A percentile compares a stretch with the other conserved stretches of the same genome.
These are phyloP conservation scores for Halichoeres trimaculatus DNA, from an alignment of 2,113 vertebrate genomes.

Conservation along the genomic window DNA sequence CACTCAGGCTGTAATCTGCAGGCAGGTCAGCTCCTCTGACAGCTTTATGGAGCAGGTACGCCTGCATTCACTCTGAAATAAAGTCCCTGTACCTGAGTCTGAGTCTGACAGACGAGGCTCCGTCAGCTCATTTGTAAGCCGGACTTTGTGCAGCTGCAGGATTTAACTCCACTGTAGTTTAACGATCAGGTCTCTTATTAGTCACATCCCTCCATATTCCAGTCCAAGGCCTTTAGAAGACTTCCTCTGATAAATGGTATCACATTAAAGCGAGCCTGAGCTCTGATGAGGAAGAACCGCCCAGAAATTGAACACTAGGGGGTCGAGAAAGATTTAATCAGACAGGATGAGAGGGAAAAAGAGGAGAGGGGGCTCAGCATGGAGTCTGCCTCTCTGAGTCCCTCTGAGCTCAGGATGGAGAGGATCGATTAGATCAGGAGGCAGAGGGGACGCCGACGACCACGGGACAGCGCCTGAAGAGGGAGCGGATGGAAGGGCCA, in stretches of 20 bases:
- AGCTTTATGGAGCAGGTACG: slow-evolving; percentile 5
- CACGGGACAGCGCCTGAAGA: too few species aligned
- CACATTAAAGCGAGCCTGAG: slow-evolving; percentile 66
- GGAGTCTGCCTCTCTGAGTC: slow-evolving; percentile 6
- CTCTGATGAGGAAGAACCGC: slow-evolving; percentile 7
- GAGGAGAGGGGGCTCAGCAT: not conserved
- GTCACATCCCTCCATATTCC: slow-evolving; percentile 43
- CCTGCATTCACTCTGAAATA: slow-evolving; percentile 11
- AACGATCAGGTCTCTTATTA: slow-evolving; percentile 56
- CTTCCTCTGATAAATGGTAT: slow-evolving; percentile 51
- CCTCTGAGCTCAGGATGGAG: slow-evolving; percentile 12
- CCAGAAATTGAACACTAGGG: too few species aligned
- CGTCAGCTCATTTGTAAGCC: slow-evolving; percentile 32
- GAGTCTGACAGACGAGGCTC: slow-evolving; percentile 36
- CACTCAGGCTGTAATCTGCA: slow-evolving; percentile 4
- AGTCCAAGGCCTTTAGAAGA: slow-evolving; percentile 25
- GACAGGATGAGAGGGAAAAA: slow-evolving; percentile 3
- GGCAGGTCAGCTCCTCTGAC: slow-evolving; percentile 2
- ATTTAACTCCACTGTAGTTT: slow-evolving; percentile 21
- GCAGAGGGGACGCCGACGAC: slow-evolving; percentile 24
- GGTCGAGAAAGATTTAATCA: slow-evolving; percentile 1
- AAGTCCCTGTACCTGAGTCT: slow-evolving; percentile 3
- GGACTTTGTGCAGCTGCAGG: slow-evolving; percentile 6
- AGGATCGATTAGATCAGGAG: slow-evolving; percentile 25
- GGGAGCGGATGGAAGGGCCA: too few species aligned